Evolutionary conservation across 2,797 vertebrate species (phyloP).

Genomic region (Muraenolepis orangiensis): DNA sequence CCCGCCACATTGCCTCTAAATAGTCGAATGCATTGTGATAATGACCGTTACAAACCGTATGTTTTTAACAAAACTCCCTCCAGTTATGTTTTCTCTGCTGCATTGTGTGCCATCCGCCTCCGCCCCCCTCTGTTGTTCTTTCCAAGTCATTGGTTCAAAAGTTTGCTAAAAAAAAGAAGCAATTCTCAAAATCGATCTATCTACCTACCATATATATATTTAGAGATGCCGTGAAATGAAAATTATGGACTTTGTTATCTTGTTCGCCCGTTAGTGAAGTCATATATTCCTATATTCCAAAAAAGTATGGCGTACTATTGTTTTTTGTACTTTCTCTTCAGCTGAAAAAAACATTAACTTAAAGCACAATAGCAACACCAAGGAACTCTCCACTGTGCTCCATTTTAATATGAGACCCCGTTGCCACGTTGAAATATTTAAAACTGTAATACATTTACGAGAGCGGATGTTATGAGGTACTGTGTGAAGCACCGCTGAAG

Average conservation of each 20-base stretch:
- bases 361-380: no score
- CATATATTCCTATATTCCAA: background rate
- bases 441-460: background rate
- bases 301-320: background rate
- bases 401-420: background rate
- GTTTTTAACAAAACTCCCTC: background rate
- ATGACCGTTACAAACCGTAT: conserved; percentile 5
- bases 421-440: background rate
- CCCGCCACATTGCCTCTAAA: conserved; percentile 20
- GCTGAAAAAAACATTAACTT: background rate
- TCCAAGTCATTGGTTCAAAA: background rate
- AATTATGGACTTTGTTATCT: background rate
- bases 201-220: no score
- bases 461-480: background rate
- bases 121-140: background rate
- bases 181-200: background rate
- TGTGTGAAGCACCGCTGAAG: background rate
- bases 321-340: background rate
- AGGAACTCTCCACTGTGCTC: no score
- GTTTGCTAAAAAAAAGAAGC: background rate
- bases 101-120: background rate
- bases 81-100: background rate
- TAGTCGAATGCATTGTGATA: conserved; percentile 16
- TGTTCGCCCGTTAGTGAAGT: background rate
- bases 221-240: background rate